phyloP scores from a whole-genome alignment of 2,888 invertebrate genomes.

The Aplocera efformata region DNA sequence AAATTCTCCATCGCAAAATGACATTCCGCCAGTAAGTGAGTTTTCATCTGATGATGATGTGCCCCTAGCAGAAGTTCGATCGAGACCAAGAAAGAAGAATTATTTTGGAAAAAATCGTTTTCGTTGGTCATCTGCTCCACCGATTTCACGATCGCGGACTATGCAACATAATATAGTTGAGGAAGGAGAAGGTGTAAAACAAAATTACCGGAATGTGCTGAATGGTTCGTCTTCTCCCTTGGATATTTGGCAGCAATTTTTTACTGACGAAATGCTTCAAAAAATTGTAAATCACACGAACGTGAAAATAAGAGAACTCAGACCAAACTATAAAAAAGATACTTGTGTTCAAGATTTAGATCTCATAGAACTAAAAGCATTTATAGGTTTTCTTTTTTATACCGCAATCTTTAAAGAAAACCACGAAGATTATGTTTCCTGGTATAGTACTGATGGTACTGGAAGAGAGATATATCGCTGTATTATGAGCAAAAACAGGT shows the following conservation, averaged over 20 bases:
- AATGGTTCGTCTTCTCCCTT: conserved; percentile 7
- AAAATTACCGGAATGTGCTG: neutral
- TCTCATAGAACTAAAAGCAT: conserved; percentile 16
- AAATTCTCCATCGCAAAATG: too few relatives aligned
- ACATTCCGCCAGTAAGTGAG: too few relatives aligned
- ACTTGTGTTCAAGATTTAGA: conserved; percentile 24
- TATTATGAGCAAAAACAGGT: conserved; percentile 27
- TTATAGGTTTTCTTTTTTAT: neutral
- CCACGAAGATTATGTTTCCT: neutral
- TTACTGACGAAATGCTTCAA: conserved; percentile 17
- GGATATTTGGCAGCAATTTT: conserved; percentile 19
- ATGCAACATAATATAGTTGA: neutral
- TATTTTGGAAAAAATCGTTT: too few relatives aligned
- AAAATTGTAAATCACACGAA: conserved; percentile 17
- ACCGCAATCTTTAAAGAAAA: neutral
- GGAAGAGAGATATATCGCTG: conserved; percentile 21
- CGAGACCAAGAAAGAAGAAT: too few relatives aligned
- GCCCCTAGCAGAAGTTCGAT: too few relatives aligned
- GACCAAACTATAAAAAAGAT: conserved; percentile 18
- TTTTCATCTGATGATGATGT: too few relatives aligned
- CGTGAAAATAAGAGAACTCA: conserved; percentile 21
- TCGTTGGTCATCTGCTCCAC: too few relatives aligned
- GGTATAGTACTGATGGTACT: neutral
- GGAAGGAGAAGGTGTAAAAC: neutral
- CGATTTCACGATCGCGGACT: too few relatives aligned